Base-by-base conservation (phyloP, 2,113 vertebrate species). In the Turdus rufiventris region DNA sequence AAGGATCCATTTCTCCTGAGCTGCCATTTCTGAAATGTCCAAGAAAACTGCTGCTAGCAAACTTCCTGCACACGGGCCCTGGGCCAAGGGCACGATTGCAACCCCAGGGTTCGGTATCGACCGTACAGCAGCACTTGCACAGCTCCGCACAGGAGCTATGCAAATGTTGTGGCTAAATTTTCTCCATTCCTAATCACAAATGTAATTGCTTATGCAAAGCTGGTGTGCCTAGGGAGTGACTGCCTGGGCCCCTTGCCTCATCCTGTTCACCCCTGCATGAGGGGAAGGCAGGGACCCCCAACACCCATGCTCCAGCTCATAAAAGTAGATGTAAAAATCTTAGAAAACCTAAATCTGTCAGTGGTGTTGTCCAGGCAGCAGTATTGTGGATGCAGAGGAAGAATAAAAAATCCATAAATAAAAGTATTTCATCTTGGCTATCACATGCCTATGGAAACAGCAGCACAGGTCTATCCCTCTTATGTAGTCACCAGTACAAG, bases 111-210 rank as follows among this genome's bases (percentile, higher is more conserved):
- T 63, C 3, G 2, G 43, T 67, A 43, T 23, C 0, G 8, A 54
- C 40, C 0, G 0, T 12, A 33, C 2, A 7, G 4, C 56, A 71
- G 68, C 36, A 40, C 53, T 71, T 43, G 31, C 73, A 63, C 36
- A 63, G 61, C 61, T 73, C 53, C 78, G 54, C 71, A 50, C 58
- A 63, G 33, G 45, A 76, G 50, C n/a, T 71, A 57, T 91, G 94
- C 84, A 96, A 94, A 96, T 90, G n/a, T 16, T 63, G 66, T 19
- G 58, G 84, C 38, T 60, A 62, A 76, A 92, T 84, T 77, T 51
- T 79, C 83, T 82, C 68, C 10, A 4, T 40, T 79, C 75, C 60
- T 68, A 79, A 96, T 94, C 73, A 68, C 66, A 61, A 50, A 65
- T 36, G 48, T 19, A 74, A 95, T 91, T 85, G 38, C 9, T 51